A percentile compares a stretch with the other conserved stretches of the same genome.
phyloP scores from a whole-genome alignment of 2,113 vertebrate species.

The Phalacrocorax brasilianus region DNA sequence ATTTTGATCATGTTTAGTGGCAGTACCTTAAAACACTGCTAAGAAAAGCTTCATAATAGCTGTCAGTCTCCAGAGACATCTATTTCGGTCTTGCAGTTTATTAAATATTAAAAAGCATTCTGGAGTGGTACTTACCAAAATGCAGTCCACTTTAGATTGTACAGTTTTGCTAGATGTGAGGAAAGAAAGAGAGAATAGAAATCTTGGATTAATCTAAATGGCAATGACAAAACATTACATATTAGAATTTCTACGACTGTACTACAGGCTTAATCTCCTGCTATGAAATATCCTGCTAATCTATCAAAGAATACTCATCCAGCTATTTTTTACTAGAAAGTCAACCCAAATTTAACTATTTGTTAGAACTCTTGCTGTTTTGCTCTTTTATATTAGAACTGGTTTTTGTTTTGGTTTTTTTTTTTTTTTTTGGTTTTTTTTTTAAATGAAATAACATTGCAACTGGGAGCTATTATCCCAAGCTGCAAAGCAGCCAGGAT shows the following conservation, averaged over 20 bases:
- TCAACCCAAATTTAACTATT: neutral
- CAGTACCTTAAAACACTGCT: neutral
- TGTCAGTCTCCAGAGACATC: neutral
- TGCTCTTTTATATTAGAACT: neutral
- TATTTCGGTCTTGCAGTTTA: slow-evolving; percentile 5
- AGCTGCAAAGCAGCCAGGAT: neutral
- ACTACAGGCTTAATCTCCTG: neutral
- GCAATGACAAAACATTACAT: neutral
- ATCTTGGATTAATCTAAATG: slow-evolving; percentile 54
- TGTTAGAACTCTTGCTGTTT: neutral
- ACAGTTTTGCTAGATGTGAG: slow-evolving; percentile 93
- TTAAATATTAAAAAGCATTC: slow-evolving; percentile 51
- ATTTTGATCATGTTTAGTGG: neutral
- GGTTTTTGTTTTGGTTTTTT: no score
- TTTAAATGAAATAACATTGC: neutral
- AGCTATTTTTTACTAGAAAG: neutral
- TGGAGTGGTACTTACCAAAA: slow-evolving; percentile 89
- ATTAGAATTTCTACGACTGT: neutral
- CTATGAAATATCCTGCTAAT: neutral
- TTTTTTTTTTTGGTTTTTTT: neutral
- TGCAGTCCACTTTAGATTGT: slow-evolving; percentile 98
- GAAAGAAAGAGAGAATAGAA: slow-evolving; percentile 65
- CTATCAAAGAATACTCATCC: neutral
- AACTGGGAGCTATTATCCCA: neutral
- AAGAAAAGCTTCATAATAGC: neutral